These are phyloP conservation scores for Xanthorhoe designata DNA, from an alignment of 2,888 invertebrate genomes.

Conservation along the genomic window DNA sequence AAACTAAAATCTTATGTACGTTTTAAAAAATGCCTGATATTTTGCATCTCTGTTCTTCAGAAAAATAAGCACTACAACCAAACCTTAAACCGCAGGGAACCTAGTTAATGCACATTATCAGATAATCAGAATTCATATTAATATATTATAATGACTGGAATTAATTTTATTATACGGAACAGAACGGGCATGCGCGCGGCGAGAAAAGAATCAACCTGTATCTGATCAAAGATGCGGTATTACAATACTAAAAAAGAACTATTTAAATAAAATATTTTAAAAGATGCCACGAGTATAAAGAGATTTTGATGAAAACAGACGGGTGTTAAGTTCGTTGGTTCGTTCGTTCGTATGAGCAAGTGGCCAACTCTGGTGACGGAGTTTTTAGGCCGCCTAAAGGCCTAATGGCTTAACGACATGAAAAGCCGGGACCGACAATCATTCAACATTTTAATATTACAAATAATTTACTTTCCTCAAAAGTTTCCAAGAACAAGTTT, in stretches of 20 bases:
- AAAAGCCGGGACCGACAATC: too few species aligned
- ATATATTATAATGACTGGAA: constrained; percentile 20
- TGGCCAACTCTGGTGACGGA: too few species aligned
- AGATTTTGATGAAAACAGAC: neutral
- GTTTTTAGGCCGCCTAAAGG: too few species aligned
- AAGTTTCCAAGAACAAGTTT: constrained; percentile 14
- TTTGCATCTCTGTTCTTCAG: too few species aligned
- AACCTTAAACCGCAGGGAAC: constrained; percentile 8
- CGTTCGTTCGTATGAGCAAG: too few species aligned
- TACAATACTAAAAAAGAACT: too few species aligned
- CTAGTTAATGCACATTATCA: constrained; percentile 15
- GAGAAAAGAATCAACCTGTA: constrained; percentile 4
- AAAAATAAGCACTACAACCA: neutral
- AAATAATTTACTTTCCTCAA: constrained; percentile 1
- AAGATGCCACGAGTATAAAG: neutral
- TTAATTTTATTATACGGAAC: constrained; percentile 35
- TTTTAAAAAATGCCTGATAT: too few species aligned
- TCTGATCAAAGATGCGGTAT: neutral
- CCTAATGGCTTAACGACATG: too few species aligned
- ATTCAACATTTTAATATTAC: neutral
- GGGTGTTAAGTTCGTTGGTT: too few species aligned
- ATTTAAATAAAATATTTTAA: too few species aligned
- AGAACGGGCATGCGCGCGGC: constrained; percentile 17
- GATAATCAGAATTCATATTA: constrained; percentile 27
- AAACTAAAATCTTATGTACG: too few species aligned